phyloP scores from a whole-genome alignment of 1,140 invertebrate genomes.

The Microvelia longipes region DNA sequence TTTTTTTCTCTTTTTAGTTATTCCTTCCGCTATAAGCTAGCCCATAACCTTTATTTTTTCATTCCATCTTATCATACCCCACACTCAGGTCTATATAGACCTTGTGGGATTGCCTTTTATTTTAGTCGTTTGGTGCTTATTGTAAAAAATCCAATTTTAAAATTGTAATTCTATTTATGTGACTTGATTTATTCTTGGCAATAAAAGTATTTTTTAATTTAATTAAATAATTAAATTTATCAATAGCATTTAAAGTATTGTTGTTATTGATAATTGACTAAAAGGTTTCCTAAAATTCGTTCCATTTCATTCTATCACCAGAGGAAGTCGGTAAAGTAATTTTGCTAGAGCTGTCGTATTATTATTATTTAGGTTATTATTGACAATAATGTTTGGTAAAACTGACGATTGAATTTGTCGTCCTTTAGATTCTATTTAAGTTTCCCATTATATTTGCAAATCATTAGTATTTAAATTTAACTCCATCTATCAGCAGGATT shows the following conservation, averaged over 20 bases:
- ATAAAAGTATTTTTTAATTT: too few species aligned
- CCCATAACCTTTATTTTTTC: too few species aligned
- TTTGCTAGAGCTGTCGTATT: not conserved
- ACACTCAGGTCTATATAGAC: too few species aligned
- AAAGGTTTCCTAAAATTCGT: not conserved
- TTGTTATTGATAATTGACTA: not conserved
- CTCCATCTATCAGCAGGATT: not conserved
- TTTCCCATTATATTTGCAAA: not conserved
- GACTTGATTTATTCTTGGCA: too few species aligned
- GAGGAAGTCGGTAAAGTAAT: not conserved
- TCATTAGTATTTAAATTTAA: not conserved
- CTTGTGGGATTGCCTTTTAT: too few species aligned
- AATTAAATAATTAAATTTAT: not conserved
- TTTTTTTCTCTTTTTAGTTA: too few species aligned
- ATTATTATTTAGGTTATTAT: not conserved
- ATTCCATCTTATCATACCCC: too few species aligned
- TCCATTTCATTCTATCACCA: not conserved
- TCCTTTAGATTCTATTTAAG: not conserved
- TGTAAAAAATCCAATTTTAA: too few species aligned
- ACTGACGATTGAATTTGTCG: too few species aligned
- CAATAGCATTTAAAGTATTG: not conserved
- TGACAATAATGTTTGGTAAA: not conserved
- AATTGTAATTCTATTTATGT: too few species aligned
- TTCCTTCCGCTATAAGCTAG: too few species aligned
- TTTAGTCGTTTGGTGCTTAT: too few species aligned